A percentile compares a stretch with the other conserved stretches of the same genome.
phyloP scores from a whole-genome alignment of 2,888 invertebrate genomes.

The Diarsia rubi region DNA sequence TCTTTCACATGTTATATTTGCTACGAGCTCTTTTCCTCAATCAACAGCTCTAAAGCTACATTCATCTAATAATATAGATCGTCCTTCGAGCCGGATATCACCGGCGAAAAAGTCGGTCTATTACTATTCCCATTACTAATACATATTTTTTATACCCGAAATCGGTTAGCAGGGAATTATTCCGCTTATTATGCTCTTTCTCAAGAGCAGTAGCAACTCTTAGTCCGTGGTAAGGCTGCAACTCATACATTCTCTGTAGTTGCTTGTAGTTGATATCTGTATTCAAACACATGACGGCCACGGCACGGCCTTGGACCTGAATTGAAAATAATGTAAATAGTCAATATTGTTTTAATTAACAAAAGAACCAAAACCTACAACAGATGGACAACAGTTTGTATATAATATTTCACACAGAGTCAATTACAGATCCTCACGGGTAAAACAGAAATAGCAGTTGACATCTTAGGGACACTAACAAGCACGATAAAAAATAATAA shows the following conservation, averaged over 20 bases:
- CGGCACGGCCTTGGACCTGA: constrained; percentile 78
- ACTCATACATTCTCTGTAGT: constrained; percentile 88
- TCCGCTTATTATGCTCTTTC: constrained; percentile 77
- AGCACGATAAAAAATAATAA: neutral
- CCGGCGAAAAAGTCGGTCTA: neutral
- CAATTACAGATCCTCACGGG: neutral
- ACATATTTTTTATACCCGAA: constrained; percentile 76
- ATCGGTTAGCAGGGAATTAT: constrained; percentile 73
- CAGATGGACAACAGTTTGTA: no score
- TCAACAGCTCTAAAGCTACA: no score
- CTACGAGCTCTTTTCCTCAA: no score
- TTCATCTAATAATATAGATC: no score
- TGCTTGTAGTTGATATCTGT: constrained; percentile 89
- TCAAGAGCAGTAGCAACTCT: constrained; percentile 83
- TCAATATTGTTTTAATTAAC: neutral
- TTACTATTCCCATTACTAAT: neutral
- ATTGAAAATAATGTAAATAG: neutral
- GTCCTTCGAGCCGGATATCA: no score
- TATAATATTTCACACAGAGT: neutral
- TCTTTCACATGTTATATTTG: no score
- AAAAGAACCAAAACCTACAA: no score
- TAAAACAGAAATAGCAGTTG: neutral
- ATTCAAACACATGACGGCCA: constrained; percentile 91
- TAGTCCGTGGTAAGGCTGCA: constrained; percentile 90
- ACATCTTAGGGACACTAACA: neutral